Conservation (phyloP, 35 echinoderm and acorn worm genomes). For the Eucidaris tribuloides region DNA sequence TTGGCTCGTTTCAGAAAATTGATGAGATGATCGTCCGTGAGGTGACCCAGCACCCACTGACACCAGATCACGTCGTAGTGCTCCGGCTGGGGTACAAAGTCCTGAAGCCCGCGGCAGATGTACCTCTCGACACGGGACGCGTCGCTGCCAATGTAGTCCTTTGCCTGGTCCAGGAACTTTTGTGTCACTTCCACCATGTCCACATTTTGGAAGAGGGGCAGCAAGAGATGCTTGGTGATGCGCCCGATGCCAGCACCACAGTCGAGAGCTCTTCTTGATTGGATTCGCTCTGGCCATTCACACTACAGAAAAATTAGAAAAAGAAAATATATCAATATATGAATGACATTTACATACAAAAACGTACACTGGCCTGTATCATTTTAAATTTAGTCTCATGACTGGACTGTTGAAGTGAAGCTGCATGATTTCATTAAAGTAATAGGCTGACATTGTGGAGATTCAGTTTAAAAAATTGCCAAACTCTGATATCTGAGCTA, state of each 20-base stretch:
- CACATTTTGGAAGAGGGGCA: conserved; percentile 74
- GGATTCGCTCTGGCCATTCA: conserved; percentile 69
- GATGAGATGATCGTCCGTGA: conserved; percentile 83
- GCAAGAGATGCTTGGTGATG: conserved; percentile 80
- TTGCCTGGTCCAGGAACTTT: conserved; percentile 76
- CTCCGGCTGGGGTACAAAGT: conserved; percentile 64
- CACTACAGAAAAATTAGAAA: conserved; percentile 42
- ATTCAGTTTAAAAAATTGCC: too few species aligned
- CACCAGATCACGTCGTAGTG: conserved; percentile 93
- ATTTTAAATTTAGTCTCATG: too few species aligned
- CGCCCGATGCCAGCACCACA: conserved; percentile 93
- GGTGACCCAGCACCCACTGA: conserved; percentile 95
- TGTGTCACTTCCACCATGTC: conserved; percentile 85
- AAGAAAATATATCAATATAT: background rate
- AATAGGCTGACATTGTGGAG: too few species aligned
- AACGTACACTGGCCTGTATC: too few species aligned
- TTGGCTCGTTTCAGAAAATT: conserved; percentile 78
- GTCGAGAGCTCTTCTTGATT: conserved; percentile 69
- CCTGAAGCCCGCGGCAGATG: conserved; percentile 75
- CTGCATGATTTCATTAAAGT: too few species aligned
- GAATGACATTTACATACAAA: too few species aligned
- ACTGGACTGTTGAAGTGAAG: too few species aligned
- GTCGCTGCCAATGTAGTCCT: conserved; percentile 45
- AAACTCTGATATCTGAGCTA: too few species aligned
- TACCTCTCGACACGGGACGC: conserved; percentile 50